Percentiles rank a stretch among this genome's conserved stretches.
These are phyloP conservation scores for Dicycla oo DNA, from an alignment of 2,888 invertebrate species.

Conservation along the genomic window DNA sequence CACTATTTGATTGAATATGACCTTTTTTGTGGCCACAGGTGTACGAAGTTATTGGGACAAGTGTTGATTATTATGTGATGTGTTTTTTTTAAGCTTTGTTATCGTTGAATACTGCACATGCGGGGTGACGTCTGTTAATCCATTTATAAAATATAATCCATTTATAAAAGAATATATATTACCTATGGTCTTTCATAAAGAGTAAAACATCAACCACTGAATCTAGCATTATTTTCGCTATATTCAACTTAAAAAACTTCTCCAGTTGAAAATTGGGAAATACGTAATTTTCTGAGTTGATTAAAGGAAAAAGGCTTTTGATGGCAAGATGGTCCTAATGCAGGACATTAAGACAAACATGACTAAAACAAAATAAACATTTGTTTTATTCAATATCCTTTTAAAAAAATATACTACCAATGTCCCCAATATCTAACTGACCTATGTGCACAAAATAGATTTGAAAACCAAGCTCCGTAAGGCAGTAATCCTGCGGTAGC, in stretches of 20 bases:
- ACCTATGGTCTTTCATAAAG: too few species aligned
- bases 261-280: not conserved
- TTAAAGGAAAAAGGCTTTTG: not conserved
- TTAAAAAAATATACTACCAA: not conserved
- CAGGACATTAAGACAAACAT: not conserved
- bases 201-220: not conserved
- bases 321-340: not conserved
- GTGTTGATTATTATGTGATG: conserved; percentile 19
- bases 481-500: conserved; percentile 65
- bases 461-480: conserved; percentile 62
- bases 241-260: not conserved
- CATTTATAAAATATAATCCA: not conserved
- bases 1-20: conserved; percentile 50
- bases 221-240: not conserved
- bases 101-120: not conserved
- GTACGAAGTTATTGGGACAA: conserved; percentile 46
- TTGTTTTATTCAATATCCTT: not conserved
- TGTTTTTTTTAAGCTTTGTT: not conserved
- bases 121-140: too few species aligned
- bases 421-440: conserved; percentile 6
- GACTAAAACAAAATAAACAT: not conserved
- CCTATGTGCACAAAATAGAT: conserved; percentile 49
- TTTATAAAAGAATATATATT: too few species aligned
- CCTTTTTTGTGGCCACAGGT: conserved; percentile 59
- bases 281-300: not conserved